Evolutionary conservation across 2,797 vertebrate species (phyloP), one percentile per base, ranked within the genome.

Genomic region (Hoplostethus atlanticus): DNA sequence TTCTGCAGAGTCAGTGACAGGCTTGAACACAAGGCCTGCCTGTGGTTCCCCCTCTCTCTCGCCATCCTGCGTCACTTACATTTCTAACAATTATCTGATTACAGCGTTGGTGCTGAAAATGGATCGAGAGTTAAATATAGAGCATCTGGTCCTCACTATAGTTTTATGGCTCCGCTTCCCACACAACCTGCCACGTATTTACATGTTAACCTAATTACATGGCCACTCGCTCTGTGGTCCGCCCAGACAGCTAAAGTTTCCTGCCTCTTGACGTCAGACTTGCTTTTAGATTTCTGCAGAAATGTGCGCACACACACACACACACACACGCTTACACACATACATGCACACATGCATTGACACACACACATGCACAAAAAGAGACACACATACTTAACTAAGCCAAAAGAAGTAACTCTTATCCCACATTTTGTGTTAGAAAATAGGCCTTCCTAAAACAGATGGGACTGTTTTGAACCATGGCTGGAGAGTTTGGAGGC

Each of bases 121-220:
- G 87, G 84, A 89, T 79, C 76, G 17, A 11, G 69, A 85, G 87
- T 92, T 94, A 94, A 93, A 93, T 92, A 88, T 95, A 92, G 91
- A 93, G 81, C 92, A 91, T 94, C 91, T 94, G 92, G 86, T 88
- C 77, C 87, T 69, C 76, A 73, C 86, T 89, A 77, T 84, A 90
- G 89, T 92, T 95, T 94, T 92, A 92, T 87, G 83, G 85, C 80
- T 84, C 17, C 59, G 80, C 79, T 91, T 92, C 90, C 92, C 92
- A 93, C 89, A 91, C 87, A 91, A 88, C 89, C 90, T 88, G 88
- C 86, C 88, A 87, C 86, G 72, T 87, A 94, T 93, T 94, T 93
- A 85, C 91, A 94, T 92, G 88, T 86, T 89, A 90, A 90, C 91
- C 89, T 94, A 95, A 95, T 95, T 94, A 94, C 82, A 95, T 68